Percentiles rank a stretch among this genome's conserved stretches.
Evolutionary conservation across 2,113 vertebrate species (phyloP).

Genomic region (Sialia sialis): DNA sequence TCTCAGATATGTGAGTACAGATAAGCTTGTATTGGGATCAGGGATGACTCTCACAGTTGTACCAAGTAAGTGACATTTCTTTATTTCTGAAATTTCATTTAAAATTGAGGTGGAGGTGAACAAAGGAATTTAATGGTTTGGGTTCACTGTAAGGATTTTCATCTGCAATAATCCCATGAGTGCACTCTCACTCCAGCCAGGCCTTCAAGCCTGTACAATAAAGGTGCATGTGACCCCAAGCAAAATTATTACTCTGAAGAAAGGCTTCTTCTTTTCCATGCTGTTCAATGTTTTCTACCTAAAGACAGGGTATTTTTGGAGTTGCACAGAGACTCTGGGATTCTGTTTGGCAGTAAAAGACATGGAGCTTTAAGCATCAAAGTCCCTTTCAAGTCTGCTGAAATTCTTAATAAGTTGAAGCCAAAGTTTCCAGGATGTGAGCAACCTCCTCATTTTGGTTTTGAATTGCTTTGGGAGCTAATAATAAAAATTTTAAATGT

Average conservation of each 20-base stretch:
- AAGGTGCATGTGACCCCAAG: not conserved
- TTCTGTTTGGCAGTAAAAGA: not conserved
- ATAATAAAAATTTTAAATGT: not conserved
- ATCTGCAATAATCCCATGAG: not conserved
- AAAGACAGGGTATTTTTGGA: not conserved
- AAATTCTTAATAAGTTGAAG: not conserved
- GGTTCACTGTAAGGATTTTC: not conserved
- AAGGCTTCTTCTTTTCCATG: not conserved
- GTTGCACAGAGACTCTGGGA: not conserved
- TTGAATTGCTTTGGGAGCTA: not conserved
- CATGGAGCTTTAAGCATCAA: not conserved
- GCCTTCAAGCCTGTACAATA: not conserved
- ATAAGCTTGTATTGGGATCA: not conserved
- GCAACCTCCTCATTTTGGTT: not conserved
- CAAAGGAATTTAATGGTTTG: not conserved
- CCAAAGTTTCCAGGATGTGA: not conserved
- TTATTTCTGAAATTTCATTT: not conserved
- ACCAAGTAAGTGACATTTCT: constrained; percentile 10
- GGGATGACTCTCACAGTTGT: not conserved
- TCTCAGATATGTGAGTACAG: not conserved
- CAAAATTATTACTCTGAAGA: not conserved
- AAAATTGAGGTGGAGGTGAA: not conserved
- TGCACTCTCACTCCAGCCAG: not conserved
- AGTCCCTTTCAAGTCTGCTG: not conserved
- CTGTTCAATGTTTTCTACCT: not conserved